A percentile compares a stretch with the other conserved stretches of the same genome.
These are phyloP conservation scores for Drosophila kanapiae DNA, from an alignment of 1,140 invertebrate species.

Conservation along the genomic window DNA sequence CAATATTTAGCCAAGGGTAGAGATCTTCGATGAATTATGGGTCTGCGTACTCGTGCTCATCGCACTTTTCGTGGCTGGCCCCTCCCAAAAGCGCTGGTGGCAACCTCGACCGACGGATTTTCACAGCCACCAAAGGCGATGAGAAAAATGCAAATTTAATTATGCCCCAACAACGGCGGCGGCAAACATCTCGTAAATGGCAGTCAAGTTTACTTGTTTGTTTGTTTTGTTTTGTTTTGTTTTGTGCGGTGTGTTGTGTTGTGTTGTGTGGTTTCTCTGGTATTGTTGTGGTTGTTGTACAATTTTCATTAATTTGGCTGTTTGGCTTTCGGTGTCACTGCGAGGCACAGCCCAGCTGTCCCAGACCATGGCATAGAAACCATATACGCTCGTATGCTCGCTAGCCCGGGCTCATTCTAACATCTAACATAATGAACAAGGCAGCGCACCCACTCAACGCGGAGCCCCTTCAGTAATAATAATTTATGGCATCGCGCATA, in stretches of 20 bases:
- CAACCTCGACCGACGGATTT: constrained; percentile 54
- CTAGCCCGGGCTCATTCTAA: constrained; percentile 37
- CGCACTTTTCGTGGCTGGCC: constrained; percentile 16
- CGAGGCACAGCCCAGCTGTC: constrained; percentile 41
- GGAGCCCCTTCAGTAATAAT: constrained; percentile 34
- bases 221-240: constrained; percentile 23
- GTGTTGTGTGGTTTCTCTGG: background rate
- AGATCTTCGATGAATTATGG: constrained; percentile 10
- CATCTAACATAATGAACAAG: constrained; percentile 55
- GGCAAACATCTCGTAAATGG: constrained; percentile 38
- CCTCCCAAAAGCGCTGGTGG: constrained; percentile 20
- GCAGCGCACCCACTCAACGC: constrained; percentile 27
- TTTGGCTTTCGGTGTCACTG: constrained; percentile 49
- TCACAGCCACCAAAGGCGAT: constrained; percentile 46
- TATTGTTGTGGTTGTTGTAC: constrained; percentile 20
- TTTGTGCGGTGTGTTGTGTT: background rate
- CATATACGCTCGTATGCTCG: constrained; percentile 6
- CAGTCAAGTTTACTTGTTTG: constrained; percentile 50
- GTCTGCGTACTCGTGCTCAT: constrained; percentile 8
- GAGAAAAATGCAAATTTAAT: constrained; percentile 72
- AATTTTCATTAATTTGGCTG: constrained; percentile 53
- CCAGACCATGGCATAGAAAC: constrained; percentile 78
- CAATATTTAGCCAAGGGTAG: constrained; percentile 5
- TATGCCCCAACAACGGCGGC: constrained; percentile 36
- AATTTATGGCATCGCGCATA: constrained; percentile 67